Evolutionary conservation across 2,113 vertebrate genomes (phyloP).

Genomic region (Cisticola juncidis): DNA sequence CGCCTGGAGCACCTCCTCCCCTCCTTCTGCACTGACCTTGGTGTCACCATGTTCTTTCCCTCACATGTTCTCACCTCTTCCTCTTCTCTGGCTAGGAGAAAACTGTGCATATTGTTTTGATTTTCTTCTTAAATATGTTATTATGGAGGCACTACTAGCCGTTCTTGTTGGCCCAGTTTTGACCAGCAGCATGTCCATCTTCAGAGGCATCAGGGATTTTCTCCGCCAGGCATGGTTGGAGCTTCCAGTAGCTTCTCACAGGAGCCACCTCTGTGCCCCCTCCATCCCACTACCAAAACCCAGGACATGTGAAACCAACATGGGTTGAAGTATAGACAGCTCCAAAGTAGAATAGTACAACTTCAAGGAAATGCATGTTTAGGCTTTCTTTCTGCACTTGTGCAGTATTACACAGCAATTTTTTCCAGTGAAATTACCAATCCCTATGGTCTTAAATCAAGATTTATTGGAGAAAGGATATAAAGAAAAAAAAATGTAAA

Average conservation of each 20-base stretch:
- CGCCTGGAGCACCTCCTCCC: accelerated
- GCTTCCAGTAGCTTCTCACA: neutral
- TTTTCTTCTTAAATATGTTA: neutral
- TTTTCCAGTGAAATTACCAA: neutral
- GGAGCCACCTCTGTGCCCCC: neutral
- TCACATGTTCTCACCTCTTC: neutral
- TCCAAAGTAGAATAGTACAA: neutral
- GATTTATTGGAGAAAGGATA: neutral
- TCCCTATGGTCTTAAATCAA: neutral
- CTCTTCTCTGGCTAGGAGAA: neutral
- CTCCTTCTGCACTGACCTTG: neutral
- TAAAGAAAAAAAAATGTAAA: neutral
- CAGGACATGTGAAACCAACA: neutral
- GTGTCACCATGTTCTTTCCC: neutral
- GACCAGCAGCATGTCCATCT: neutral
- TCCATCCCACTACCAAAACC: neutral
- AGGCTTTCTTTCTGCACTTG: neutral
- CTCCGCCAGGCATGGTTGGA: neutral
- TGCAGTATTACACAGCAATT: neutral
- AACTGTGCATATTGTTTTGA: neutral
- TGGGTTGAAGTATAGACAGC: neutral
- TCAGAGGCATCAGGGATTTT: neutral
- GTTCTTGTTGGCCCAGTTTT: neutral
- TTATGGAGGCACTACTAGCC: neutral
- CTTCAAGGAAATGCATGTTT: neutral